Conservation (phyloP, 2,888 invertebrate species). For the Torymus auratus region DNA sequence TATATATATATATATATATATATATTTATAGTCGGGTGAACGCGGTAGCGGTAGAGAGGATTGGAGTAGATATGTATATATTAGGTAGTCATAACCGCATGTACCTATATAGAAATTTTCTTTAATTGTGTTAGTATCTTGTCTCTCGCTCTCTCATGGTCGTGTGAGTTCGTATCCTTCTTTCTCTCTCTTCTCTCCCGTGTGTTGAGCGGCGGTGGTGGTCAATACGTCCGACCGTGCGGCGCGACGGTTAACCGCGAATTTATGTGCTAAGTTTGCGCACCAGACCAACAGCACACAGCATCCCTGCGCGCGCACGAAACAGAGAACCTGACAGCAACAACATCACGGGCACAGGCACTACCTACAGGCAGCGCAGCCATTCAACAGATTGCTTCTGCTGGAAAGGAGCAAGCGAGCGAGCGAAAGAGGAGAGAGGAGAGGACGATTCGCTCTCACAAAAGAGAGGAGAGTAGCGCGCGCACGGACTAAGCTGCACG, state of each 20-base stretch:
- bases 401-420: not conserved
- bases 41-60: too few species aligned
- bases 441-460: too few species aligned
- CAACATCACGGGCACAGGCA: not conserved
- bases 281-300: too few species aligned
- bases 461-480: too few species aligned
- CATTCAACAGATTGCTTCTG: constrained; percentile 48
- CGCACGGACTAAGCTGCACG: too few species aligned
- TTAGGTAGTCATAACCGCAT: too few species aligned
- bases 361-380: constrained; percentile 1
- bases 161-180: constrained; percentile 7
- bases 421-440: too few species aligned
- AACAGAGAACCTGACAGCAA: constrained; percentile 25
- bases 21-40: too few species aligned
- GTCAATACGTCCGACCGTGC: constrained; percentile 37
- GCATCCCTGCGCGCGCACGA: too few species aligned
- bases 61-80: not conserved
- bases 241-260: constrained; percentile 9
- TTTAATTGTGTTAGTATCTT: constrained; percentile 19
- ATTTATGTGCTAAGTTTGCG: constrained; percentile 24
- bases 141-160: not conserved
- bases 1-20: too few species aligned
- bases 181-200: too few species aligned
- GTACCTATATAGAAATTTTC: not conserved
- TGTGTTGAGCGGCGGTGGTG: constrained; percentile 2